Base-by-base conservation (phyloP, 2,113 vertebrate species). In the Lates calcarifer region DNA sequence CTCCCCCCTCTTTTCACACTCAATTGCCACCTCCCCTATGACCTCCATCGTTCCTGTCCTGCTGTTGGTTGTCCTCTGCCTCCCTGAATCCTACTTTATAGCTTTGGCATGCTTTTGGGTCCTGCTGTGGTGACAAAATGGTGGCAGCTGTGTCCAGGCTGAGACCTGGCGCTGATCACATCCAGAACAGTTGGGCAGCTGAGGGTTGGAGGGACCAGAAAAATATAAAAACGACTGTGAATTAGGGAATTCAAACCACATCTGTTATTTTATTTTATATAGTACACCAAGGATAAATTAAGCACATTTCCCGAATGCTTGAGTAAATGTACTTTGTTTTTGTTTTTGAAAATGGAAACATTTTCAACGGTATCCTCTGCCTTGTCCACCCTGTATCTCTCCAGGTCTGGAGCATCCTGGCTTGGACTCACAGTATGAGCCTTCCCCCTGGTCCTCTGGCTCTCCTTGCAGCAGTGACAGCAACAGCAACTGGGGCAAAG, bases 391-490 rank as follows among this genome's bases (percentile, higher is more conserved):
- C 6, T 29, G n/a, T 64, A 62, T 82, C 22, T 57, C 82, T 80
- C 29, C 94, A 99, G 98, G 98, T 95, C 91, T 96, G 93, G 97
- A 97, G 91, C 97, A 97, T 92, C 94, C 93, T 83, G 96, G 95
- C 93, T 94, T 97, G 93, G 98, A 97, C 93, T 93, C 97, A 53
- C 97, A 98, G 93, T 98, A 99, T 98, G 98, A 99, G 93, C 97
- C 95, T 94, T 96, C 95, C 87, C 96, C 96, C 85, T 98, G 95
- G 97, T 97, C 96, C 90, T 95, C 96, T 92, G 95, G 96, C 83
- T 98, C 97, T 93, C 96, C 97, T 85, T 95, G 96, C 69, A 97
- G 95, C 72, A 96, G 95, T 58, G 97, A 98, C 93, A 90, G 96
- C 77, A 96, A 96, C 96, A 96, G 96, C 95, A 96, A 95, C 95